phyloP scores from a whole-genome alignment of 2,113 vertebrate species.

The Phalacrocorax brasilianus region DNA sequence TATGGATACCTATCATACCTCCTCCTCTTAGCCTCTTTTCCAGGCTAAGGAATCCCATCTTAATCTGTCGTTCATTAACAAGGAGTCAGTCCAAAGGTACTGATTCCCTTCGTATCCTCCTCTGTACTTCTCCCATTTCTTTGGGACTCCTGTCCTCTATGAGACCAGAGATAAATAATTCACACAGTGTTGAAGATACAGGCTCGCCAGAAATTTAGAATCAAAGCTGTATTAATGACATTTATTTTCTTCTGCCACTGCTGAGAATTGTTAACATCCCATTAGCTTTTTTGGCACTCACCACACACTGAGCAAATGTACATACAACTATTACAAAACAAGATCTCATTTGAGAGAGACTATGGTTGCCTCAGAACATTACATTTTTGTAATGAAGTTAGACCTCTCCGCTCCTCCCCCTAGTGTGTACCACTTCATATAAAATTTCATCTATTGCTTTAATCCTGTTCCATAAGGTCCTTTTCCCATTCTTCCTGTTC shows the following conservation, averaged over 20 bases:
- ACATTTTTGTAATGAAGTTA: background rate
- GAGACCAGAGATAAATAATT: background rate
- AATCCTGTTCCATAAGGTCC: background rate
- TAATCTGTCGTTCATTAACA: rapidly evolving
- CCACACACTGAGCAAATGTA: background rate
- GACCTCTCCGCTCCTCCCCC: background rate
- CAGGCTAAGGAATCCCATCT: background rate
- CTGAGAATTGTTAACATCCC: background rate
- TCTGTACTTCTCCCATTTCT: background rate
- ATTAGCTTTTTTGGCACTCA: background rate
- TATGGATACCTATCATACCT: background rate
- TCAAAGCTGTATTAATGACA: background rate
- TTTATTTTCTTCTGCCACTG: background rate
- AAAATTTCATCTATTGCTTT: background rate
- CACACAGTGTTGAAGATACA: background rate
- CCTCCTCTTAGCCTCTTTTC: background rate
- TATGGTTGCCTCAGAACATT: background rate
- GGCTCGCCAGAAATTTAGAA: background rate
- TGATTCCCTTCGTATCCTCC: background rate
- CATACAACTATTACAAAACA: background rate
- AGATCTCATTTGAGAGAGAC: background rate
- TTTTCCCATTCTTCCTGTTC: background rate
- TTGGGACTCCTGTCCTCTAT: background rate
- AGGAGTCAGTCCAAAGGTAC: background rate
- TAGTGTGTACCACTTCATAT: background rate